Conservation (phyloP, 2,888 invertebrate genomes). For the Blastobasis adustella region DNA sequence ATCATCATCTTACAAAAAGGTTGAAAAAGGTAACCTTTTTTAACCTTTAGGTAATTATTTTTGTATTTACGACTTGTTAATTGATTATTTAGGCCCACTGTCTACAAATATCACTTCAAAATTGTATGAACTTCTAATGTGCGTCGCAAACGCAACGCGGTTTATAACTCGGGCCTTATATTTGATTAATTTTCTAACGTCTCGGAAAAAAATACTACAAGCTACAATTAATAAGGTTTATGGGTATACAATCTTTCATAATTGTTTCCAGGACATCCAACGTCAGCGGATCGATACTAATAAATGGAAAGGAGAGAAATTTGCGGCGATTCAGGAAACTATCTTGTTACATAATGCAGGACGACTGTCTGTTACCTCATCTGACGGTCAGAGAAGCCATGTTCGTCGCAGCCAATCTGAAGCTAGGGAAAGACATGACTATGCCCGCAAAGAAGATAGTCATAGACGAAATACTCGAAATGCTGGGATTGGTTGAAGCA, state of each 20-base stretch:
- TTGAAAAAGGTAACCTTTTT: too few relatives aligned
- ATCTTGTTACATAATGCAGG: constrained; percentile 98
- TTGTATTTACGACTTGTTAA: too few relatives aligned
- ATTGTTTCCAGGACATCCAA: constrained; percentile 83
- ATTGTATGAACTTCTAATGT: too few relatives aligned
- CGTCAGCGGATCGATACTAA: constrained; percentile 87
- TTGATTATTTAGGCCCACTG: too few relatives aligned
- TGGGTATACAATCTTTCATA: neutral
- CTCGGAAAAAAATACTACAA: too few relatives aligned
- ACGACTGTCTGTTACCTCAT: constrained; percentile 91
- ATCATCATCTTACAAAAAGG: too few relatives aligned
- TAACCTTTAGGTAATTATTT: too few relatives aligned
- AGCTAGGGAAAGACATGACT: constrained; percentile 87
- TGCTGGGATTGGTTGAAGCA: constrained; percentile 86
- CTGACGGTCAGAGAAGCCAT: constrained; percentile 94
- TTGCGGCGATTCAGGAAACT: constrained; percentile 91
- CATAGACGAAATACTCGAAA: constrained; percentile 90
- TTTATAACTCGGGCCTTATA: too few relatives aligned
- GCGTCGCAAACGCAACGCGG: too few relatives aligned
- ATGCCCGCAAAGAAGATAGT: constrained; percentile 83
- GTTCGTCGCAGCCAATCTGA: constrained; percentile 94
- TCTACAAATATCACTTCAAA: too few relatives aligned
- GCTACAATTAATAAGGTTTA: neutral
- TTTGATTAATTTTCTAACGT: too few relatives aligned
- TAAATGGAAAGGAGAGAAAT: constrained; percentile 92